phyloP scores from a whole-genome alignment of 1,140 invertebrate genomes.

The Saccostrea echinata region DNA sequence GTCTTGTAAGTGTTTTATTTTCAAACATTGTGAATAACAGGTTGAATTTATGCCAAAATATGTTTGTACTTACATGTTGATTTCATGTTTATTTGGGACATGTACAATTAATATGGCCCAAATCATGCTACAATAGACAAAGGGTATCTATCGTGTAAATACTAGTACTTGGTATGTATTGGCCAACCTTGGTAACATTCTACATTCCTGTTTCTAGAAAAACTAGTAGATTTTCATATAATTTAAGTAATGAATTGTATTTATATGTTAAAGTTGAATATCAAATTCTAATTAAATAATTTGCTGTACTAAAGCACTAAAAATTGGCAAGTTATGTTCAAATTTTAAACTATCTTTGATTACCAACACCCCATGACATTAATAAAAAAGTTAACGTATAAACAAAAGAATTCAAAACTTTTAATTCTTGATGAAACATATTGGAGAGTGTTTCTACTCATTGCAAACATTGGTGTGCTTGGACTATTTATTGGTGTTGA shows the following conservation, averaged over 20 bases:
- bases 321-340: no score
- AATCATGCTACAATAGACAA: not conserved
- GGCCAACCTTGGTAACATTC: not conserved
- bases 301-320: no score
- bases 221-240: not conserved
- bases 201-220: not conserved
- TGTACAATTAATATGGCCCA: not conserved
- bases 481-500: slow-evolving; percentile 20
- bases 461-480: slow-evolving; percentile 17
- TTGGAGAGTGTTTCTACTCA: not conserved
- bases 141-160: not conserved
- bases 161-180: not conserved
- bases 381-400: not conserved
- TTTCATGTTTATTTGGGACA: not conserved
- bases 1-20: not conserved
- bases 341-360: no score
- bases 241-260: not conserved
- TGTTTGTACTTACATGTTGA: not conserved
- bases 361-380: not conserved
- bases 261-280: no score
- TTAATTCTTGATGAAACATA: not conserved
- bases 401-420: not conserved
- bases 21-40: not conserved
- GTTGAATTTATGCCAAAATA: slow-evolving; percentile 26
- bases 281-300: no score